These are phyloP conservation scores for Paracyclopina nana DNA, from an alignment of 1,140 invertebrate genomes.

Conservation along the genomic window DNA sequence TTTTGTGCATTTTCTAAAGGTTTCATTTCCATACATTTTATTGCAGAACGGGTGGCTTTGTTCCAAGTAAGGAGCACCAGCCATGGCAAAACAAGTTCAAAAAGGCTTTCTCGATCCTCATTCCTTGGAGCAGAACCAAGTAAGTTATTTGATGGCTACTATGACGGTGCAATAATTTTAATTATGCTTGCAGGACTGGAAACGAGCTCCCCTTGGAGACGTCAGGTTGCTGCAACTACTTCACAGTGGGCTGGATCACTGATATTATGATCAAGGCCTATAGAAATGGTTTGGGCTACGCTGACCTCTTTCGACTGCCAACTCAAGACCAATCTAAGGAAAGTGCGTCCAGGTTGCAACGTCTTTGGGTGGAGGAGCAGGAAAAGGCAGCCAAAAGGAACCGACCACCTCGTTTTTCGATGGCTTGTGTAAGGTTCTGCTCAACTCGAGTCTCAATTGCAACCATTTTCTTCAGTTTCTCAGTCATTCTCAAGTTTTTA, in stretches of 20 bases:
- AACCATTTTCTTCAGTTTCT: constrained; percentile 20
- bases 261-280: constrained; percentile 21
- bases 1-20: too few species aligned
- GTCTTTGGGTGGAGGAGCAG: constrained; percentile 18
- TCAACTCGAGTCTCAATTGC: constrained; percentile 20
- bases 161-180: too few species aligned
- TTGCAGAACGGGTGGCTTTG: too few species aligned
- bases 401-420: constrained; percentile 16
- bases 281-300: constrained; percentile 18
- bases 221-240: constrained; percentile 19
- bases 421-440: constrained; percentile 20
- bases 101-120: too few species aligned
- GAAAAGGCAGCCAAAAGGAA: constrained; percentile 16
- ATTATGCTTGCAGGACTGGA: too few species aligned
- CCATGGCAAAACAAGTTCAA: too few species aligned
- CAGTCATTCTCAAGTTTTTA: constrained; percentile 21
- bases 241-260: constrained; percentile 20
- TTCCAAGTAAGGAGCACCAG: too few species aligned
- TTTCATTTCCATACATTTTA: too few species aligned
- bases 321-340: constrained; percentile 20
- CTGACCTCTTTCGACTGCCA: constrained; percentile 21
- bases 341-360: constrained; percentile 19
- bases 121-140: too few species aligned
- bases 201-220: constrained; percentile 19
- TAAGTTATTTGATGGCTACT: too few species aligned